Evolutionary conservation across 2,113 vertebrate species (phyloP), one percentile per base, ranked within the genome.

Genomic region (Petromus typicus): DNA sequence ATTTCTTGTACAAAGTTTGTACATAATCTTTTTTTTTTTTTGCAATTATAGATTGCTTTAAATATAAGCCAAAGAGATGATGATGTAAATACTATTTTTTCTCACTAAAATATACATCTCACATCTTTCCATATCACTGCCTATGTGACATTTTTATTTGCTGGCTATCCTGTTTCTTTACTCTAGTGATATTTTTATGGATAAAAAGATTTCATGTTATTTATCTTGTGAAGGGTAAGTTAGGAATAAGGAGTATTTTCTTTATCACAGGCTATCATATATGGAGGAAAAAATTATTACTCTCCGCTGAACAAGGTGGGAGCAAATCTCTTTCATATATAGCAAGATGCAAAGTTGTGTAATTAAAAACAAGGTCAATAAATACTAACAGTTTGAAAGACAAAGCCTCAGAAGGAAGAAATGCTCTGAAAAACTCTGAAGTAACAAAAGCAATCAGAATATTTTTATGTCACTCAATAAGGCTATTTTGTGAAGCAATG

Each of bases 401-500:
- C 22, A 40, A 71, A 64, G 45, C 57, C 12, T 30, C 4, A 78
- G 32, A 56, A 48, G 45, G 22, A 51, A 57, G 27, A 32, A 54
- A 8, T 20, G 45, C 45, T 78, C 75, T 78, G 5, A 5, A 51
- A 8, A 54, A 43, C 48, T 54, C 45, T 20, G 48, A 54, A 48
- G 27, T 32, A 76, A 54, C 3, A 11, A 78, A 78, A 54, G 45
- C 27, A 78, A 34, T 54, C 3, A 34, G 30, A 90, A 71, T 75
- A 56, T 59, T 96, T 92, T 93, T 69, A 90, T 87, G 45, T 84
- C 81, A 85, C 32, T 76, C 90, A 94, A 34, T 87, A 96, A 95
- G 32, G 22, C 0, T 90, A 64, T 79, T 81, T 76, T 84, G 43
- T 92, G 93, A 97, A 96, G 87, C 95, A 86, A 97, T 96, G 96